Evolutionary conservation across 2,888 invertebrate species (phyloP).

Genomic region (Desoria tigrina): DNA sequence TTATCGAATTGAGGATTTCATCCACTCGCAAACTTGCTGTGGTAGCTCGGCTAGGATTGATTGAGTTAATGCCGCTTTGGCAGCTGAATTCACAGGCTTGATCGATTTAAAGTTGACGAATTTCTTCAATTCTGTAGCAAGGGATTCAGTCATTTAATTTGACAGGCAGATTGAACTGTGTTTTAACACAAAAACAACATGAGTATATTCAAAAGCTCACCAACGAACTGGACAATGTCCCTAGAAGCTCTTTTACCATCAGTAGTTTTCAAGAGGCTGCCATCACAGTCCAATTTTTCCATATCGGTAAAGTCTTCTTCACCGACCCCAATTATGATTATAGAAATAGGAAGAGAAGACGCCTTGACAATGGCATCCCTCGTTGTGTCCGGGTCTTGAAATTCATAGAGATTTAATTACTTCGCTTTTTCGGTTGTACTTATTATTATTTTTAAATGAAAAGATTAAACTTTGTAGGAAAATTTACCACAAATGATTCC

Average conservation of each 20-base stretch:
- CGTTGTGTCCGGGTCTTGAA: conserved; percentile 58
- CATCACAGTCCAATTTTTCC: conserved; percentile 40
- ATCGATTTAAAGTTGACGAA: conserved; percentile 36
- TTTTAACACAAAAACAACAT: conserved; percentile 1
- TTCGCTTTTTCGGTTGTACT: neutral
- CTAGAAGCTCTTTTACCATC: conserved; percentile 57
- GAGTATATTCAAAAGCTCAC: conserved; percentile 1
- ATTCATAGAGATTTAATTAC: conserved; percentile 55
- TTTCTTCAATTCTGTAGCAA: conserved; percentile 23
- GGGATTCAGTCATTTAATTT: too few relatives aligned
- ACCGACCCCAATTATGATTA: conserved; percentile 60
- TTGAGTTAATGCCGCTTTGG: conserved; percentile 28
- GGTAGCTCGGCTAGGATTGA: conserved; percentile 35
- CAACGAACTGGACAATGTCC: conserved; percentile 62
- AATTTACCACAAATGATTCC: conserved; percentile 57
- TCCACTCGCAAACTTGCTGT: conserved; percentile 37
- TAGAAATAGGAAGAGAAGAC: conserved; percentile 60
- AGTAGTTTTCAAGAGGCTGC: conserved; percentile 24
- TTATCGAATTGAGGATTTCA: conserved; percentile 18
- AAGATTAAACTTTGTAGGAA: neutral
- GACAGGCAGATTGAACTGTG: neutral
- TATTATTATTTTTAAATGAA: neutral
- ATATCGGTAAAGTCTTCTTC: conserved; percentile 34
- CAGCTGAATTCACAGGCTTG: conserved; percentile 18
- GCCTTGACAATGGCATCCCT: conserved; percentile 56